phyloP scores from a whole-genome alignment of 2,113 vertebrate genomes.

The Crypturellus undulatus region DNA sequence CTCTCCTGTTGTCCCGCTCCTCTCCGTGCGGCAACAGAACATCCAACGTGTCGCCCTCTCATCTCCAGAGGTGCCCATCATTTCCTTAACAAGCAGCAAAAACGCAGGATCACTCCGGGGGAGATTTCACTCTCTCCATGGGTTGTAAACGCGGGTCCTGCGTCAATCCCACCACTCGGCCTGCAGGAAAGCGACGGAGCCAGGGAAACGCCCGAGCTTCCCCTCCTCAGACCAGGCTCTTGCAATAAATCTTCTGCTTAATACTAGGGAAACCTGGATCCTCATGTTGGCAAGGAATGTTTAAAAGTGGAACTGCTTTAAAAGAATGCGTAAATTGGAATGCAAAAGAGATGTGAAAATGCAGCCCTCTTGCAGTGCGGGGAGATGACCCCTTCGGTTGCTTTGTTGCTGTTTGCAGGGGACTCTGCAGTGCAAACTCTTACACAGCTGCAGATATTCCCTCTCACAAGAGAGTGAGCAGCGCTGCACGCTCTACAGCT shows the following conservation, averaged over 20 bases:
- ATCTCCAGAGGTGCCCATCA: slow-evolving; percentile 65
- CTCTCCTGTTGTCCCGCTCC: slow-evolving; percentile 26
- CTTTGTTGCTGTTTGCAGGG: background rate
- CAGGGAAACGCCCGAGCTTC: slow-evolving; percentile 27
- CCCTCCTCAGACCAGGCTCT: background rate
- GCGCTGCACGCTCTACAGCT: background rate
- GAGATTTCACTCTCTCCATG: slow-evolving; percentile 63
- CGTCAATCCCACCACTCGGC: too few species aligned
- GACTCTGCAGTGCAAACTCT: background rate
- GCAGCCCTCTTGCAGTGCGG: background rate
- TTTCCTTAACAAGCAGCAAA: slow-evolving; percentile 67
- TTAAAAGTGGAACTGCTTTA: background rate
- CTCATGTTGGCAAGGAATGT: background rate
- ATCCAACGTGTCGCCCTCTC: slow-evolving; percentile 49
- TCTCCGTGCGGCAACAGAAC: background rate
- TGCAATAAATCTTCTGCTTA: background rate
- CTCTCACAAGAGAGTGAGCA: background rate
- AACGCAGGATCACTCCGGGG: slow-evolving; percentile 58
- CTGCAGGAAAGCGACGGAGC: background rate
- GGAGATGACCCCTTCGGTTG: background rate
- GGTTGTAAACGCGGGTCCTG: slow-evolving; percentile 58
- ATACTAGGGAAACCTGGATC: background rate
- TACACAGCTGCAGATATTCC: background rate
- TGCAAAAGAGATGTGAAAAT: background rate
- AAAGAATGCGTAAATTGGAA: background rate